These are phyloP conservation scores for Gymnocephalus cernua DNA, from an alignment of 2,113 vertebrate genomes.

Conservation along the genomic window DNA sequence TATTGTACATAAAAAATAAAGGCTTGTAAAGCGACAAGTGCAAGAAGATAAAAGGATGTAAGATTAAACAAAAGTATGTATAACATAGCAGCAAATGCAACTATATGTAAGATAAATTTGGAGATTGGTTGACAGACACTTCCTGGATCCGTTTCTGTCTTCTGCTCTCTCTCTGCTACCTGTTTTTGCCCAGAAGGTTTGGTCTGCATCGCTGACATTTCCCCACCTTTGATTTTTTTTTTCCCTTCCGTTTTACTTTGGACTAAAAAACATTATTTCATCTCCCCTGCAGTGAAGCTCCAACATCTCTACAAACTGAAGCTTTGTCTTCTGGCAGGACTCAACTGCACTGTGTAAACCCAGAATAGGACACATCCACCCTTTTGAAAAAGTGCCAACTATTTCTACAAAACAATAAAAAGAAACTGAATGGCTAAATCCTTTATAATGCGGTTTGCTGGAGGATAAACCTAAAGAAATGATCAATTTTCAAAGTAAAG, in stretches of 20 bases:
- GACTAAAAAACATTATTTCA: conserved; percentile 34
- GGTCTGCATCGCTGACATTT: conserved; percentile 65
- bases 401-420: background rate
- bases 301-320: conserved; percentile 13
- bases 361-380: background rate
- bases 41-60: background rate
- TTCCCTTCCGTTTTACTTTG: conserved; percentile 25
- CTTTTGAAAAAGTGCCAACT: background rate
- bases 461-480: background rate
- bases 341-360: background rate
- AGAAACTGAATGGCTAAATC: background rate
- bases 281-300: conserved; percentile 47
- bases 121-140: conserved; percentile 7
- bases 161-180: conserved; percentile 10
- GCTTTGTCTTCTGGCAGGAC: conserved; percentile 21
- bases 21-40: background rate
- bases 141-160: conserved; percentile 28
- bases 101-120: background rate
- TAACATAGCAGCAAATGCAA: background rate
- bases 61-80: background rate
- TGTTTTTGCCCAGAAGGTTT: conserved; percentile 41
- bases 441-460: background rate
- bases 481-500: background rate
- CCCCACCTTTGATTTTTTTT: conserved; percentile 48
- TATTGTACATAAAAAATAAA: background rate